Conservation (phyloP, 2,797 vertebrate species). For the Sebastes elongatus region DNA sequence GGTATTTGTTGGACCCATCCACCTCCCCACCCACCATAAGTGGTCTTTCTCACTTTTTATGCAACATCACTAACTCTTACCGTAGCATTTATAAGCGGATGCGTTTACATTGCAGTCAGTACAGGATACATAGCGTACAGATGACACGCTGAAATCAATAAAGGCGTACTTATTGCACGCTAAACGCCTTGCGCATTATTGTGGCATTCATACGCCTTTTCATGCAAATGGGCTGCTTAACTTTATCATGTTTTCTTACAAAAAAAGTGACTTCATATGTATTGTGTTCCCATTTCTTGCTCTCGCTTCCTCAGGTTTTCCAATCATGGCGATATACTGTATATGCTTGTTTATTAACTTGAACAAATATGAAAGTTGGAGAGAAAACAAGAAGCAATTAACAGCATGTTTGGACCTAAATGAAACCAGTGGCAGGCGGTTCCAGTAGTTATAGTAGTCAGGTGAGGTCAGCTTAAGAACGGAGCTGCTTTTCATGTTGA, state of each 20-base stretch:
- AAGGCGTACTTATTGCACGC: too few relatives aligned
- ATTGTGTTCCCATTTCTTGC: background rate
- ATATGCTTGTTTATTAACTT: conserved; percentile 8
- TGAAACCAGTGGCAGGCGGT: conserved; percentile 3
- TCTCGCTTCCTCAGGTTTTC: background rate
- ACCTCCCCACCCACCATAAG: too few relatives aligned
- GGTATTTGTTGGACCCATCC: too few relatives aligned
- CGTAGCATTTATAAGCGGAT: too few relatives aligned
- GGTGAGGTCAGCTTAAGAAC: conserved; percentile 14
- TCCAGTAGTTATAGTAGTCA: conserved; percentile 25
- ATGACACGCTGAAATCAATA: too few relatives aligned
- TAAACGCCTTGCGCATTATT: too few relatives aligned
- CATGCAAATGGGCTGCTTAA: too few relatives aligned
- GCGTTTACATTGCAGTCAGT: too few relatives aligned
- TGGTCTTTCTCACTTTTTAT: too few relatives aligned
- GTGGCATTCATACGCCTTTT: too few relatives aligned
- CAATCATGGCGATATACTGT: background rate
- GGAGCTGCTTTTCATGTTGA: conserved; percentile 6
- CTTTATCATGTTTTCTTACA: background rate
- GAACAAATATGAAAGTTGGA: background rate
- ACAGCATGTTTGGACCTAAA: background rate
- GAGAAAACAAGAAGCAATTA: conserved; percentile 1
- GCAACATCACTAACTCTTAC: rapidly evolving
- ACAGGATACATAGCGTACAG: too few relatives aligned
- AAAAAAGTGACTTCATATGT: background rate